A percentile compares a stretch with the other conserved stretches of the same genome.
Evolutionary conservation across 2,797 vertebrate genomes (phyloP).

Genomic region (Pangasius sanitwongsei): DNA sequence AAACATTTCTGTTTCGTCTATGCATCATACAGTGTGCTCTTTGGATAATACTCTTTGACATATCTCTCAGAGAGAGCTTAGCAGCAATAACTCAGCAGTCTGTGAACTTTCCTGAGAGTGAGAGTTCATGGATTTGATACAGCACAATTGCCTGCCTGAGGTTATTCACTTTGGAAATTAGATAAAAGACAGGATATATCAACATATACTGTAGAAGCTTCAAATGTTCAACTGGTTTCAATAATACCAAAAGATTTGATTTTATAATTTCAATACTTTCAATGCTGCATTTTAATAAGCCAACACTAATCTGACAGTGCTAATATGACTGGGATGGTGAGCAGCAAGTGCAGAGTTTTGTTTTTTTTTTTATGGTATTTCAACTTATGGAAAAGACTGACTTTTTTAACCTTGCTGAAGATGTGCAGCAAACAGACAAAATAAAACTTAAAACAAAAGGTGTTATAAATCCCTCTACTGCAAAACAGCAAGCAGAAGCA

Average conservation of each 20-base stretch:
- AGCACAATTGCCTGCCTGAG: neutral
- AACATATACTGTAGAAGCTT: neutral
- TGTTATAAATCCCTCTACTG: neutral
- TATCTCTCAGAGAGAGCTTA: constrained; percentile 1
- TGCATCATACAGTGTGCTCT: constrained; percentile 4
- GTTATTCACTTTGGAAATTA: neutral
- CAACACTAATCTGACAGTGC: neutral
- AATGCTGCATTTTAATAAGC: neutral
- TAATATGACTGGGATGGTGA: neutral
- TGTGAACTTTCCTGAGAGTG: constrained; percentile 7
- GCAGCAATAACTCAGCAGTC: constrained; percentile 13
- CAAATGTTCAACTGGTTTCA: neutral
- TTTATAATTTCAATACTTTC: neutral
- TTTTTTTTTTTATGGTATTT: neutral
- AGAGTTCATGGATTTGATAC: constrained; percentile 10
- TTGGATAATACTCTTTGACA: constrained; percentile 19
- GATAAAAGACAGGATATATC: neutral
- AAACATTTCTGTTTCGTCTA: constrained; percentile 21
- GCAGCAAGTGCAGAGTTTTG: neutral
- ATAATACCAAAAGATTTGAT: neutral
- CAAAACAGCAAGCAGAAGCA: neutral
- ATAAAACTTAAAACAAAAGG: neutral
- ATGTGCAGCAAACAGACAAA: neutral
- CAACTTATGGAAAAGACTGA: neutral
- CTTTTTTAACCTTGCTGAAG: neutral